Evolutionary conservation across 2,888 invertebrate species (phyloP).

Genomic region (Erynnis tages): DNA sequence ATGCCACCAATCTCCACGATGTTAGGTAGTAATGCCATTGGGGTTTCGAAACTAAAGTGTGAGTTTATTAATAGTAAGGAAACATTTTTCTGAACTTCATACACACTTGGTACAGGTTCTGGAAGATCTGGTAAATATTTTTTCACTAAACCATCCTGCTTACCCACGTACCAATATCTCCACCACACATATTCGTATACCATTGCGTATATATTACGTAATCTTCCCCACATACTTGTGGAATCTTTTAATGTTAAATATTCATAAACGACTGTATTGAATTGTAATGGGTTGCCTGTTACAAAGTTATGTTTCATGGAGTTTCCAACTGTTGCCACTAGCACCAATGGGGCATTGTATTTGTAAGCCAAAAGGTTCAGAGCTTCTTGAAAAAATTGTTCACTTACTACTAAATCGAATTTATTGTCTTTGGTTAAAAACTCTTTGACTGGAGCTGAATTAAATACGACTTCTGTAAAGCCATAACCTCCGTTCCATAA

Average conservation of each 20-base stretch:
- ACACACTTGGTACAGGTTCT: conserved; percentile 60
- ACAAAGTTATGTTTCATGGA: conserved; percentile 64
- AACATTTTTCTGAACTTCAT: conserved; percentile 60
- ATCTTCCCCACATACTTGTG: conserved; percentile 74
- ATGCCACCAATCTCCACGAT: conserved; percentile 81
- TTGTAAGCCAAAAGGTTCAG: conserved; percentile 62
- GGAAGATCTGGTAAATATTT: conserved; percentile 60
- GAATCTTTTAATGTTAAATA: conserved; percentile 60
- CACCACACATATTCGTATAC: conserved; percentile 61
- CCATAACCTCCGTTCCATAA: conserved; percentile 61
- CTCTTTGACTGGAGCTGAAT: conserved; percentile 52
- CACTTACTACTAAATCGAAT: conserved; percentile 68
- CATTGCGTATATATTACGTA: conserved; percentile 69
- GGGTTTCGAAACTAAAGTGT: conserved; percentile 72
- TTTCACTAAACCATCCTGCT: conserved; percentile 56
- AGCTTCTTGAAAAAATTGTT: conserved; percentile 72
- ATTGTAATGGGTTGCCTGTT: conserved; percentile 59
- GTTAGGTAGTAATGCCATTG: conserved; percentile 77
- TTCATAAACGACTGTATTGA: conserved; percentile 56
- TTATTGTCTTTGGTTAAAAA: conserved; percentile 54
- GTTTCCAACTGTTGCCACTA: conserved; percentile 63
- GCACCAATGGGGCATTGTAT: conserved; percentile 59
- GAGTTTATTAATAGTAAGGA: conserved; percentile 71
- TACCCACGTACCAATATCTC: conserved; percentile 58
- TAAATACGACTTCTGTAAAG: conserved; percentile 57